Evolutionary conservation across 2,797 vertebrate genomes (phyloP), one percentile per base, ranked within the genome.

Genomic region (Oophaga sylvatica): DNA sequence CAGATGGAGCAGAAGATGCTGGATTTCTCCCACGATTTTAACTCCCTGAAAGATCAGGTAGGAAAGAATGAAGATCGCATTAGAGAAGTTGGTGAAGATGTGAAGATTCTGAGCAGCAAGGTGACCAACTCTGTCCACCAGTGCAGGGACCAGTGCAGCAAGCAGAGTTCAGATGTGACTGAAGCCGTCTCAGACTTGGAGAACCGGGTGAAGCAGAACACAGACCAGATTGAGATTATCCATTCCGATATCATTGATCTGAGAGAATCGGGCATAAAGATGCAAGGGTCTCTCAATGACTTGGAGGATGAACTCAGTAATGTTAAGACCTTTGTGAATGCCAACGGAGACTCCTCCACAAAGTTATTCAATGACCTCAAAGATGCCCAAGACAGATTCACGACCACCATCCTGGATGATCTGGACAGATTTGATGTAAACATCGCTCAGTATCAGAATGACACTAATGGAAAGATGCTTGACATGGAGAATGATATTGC

Each of bases 141-240:
- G 63, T 99, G 97, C 80, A 93, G 94, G 0, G 94, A 95, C 88
- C 94, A 95, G 20, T 97, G 97, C 56, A 90, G 67, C 89, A 91
- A 35, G 31, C 88, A 8, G 91, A 92, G 80, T 90, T 87, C 91
- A 45, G 88, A 81, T 15, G 91, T 94, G 0, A 93, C 94, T 0
- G 92, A 95, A 20, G 90, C 92, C 0, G 93, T 97, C 62, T 95
- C 94, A 85, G 95, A 94, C n/a, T 90, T 98, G 70, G 92, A 96
- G 87, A 96, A 92, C 93, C 95, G 94, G 87, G 93, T 98, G 15
- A 92, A 95, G 86, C 91, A 95, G 68, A 93, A 94, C 0, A 91
- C 96, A 57, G 95, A 93, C 0, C 92, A 96, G 89, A 95, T 98
- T 86, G 91, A 86, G 57, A 93, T 81, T 81, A 93, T 97, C 86